Conservation (phyloP, 2,888 invertebrate species). For the Mythimna ferrago region DNA sequence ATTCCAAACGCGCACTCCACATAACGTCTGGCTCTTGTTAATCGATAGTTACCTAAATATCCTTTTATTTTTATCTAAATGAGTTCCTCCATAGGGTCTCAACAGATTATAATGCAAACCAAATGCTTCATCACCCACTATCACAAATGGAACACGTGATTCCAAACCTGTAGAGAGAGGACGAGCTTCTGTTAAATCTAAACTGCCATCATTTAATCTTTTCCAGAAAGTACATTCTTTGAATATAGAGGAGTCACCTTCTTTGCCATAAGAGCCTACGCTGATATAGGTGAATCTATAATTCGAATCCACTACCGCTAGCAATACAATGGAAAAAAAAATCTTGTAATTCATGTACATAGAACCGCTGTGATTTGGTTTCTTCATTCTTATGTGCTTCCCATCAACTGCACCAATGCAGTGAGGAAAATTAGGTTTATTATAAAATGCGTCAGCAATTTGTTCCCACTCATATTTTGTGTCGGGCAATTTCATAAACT, state of each 20-base stretch:
- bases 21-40: too few relatives aligned
- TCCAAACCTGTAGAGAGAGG: constrained; percentile 42
- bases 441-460: constrained; percentile 6
- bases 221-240: constrained; percentile 61
- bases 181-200: constrained; percentile 61
- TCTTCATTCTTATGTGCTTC: neutral
- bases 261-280: constrained; percentile 65
- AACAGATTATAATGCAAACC: constrained; percentile 59
- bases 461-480: constrained; percentile 6
- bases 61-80: neutral
- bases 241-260: constrained; percentile 60
- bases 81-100: constrained; percentile 47
- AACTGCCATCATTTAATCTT: constrained; percentile 56
- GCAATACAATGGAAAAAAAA: constrained; percentile 7
- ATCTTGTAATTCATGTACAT: too few relatives aligned
- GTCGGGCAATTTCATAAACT: neutral
- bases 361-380: constrained; percentile 1
- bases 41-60: too few relatives aligned
- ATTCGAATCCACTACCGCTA: constrained; percentile 32
- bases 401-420: constrained; percentile 6
- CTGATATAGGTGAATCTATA: constrained; percentile 49
- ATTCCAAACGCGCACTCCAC: neutral
- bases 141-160: constrained; percentile 34
- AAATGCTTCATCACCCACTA: constrained; percentile 68
- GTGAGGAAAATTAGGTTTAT: neutral